Conservation (phyloP, 2,113 vertebrate genomes). For the Pardalotus punctatus region DNA sequence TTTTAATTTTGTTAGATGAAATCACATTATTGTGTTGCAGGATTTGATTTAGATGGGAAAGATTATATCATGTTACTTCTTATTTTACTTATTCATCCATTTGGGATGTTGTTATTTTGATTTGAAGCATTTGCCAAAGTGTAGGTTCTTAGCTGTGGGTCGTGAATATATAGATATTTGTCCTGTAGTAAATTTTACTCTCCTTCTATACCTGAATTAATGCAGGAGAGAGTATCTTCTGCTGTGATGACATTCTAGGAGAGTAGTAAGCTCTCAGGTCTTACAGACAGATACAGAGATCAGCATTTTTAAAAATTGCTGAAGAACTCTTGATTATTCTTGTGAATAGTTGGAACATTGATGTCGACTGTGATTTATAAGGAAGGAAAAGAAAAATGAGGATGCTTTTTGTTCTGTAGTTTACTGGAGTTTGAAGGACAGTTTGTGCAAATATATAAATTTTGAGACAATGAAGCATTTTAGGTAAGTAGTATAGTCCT, state of each 20-base stretch:
- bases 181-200: neutral
- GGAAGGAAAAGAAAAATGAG: neutral
- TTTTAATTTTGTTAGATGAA: neutral
- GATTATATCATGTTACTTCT: neutral
- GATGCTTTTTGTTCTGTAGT: neutral
- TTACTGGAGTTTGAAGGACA: neutral
- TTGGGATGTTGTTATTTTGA: neutral
- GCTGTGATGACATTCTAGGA: neutral
- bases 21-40: neutral
- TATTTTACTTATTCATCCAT: neutral
- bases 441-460: neutral
- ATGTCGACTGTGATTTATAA: neutral
- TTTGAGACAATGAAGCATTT: neutral
- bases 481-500: neutral
- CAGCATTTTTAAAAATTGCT: neutral
- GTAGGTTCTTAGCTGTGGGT: neutral
- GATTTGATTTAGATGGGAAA: neutral
- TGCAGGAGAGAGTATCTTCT: neutral
- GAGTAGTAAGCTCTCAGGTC: neutral
- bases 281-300: neutral
- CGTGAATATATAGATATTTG: neutral
- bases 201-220: neutral
- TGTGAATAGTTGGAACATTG: neutral
- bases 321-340: neutral
- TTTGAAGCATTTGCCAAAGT: neutral